Conservation (phyloP, 2,797 vertebrate genomes). For the Sphaeramia orbicularis region DNA sequence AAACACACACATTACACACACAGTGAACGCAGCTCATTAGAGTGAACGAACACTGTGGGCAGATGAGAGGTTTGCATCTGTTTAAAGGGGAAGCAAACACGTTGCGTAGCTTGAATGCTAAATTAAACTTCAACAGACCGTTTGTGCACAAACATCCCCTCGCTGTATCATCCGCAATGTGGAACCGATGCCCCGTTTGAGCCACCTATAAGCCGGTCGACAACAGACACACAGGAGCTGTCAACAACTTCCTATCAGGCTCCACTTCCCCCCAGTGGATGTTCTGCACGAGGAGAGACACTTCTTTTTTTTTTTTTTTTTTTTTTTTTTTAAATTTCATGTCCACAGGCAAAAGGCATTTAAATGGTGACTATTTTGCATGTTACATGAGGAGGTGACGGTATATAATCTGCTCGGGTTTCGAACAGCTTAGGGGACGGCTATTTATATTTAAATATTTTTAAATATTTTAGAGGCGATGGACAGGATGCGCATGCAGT, state of each 20-base stretch:
- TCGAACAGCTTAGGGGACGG: constrained; percentile 53
- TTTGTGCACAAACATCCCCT: constrained; percentile 22
- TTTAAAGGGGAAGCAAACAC: constrained; percentile 45
- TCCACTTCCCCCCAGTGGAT: constrained; percentile 73
- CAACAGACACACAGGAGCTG: constrained; percentile 56
- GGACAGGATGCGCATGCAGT: constrained; percentile 73
- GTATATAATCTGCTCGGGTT: constrained; percentile 35
- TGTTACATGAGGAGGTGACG: constrained; percentile 51
- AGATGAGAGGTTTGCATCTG: constrained; percentile 51
- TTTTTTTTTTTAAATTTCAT: constrained; percentile 66
- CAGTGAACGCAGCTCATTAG: constrained; percentile 49
- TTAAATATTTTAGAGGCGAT: constrained; percentile 83
- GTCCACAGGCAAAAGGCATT: constrained; percentile 75
- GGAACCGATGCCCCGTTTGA: constrained; percentile 52
- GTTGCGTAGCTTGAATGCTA: constrained; percentile 38
- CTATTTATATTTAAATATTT: constrained; percentile 83
- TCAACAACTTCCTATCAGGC: constrained; percentile 76
- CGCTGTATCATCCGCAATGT: constrained; percentile 17
- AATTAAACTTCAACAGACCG: constrained; percentile 54
- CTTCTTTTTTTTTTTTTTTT: too few species aligned
- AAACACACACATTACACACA: constrained; percentile 1
- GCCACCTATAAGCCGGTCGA: constrained; percentile 49
- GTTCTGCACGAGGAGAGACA: constrained; percentile 62
- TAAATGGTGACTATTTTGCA: constrained; percentile 72
- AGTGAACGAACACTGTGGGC: constrained; percentile 45